Percentiles rank a stretch among this genome's conserved stretches.
Conservation (phyloP, 2,797 vertebrate genomes). For the Glyptemys insculpta region DNA sequence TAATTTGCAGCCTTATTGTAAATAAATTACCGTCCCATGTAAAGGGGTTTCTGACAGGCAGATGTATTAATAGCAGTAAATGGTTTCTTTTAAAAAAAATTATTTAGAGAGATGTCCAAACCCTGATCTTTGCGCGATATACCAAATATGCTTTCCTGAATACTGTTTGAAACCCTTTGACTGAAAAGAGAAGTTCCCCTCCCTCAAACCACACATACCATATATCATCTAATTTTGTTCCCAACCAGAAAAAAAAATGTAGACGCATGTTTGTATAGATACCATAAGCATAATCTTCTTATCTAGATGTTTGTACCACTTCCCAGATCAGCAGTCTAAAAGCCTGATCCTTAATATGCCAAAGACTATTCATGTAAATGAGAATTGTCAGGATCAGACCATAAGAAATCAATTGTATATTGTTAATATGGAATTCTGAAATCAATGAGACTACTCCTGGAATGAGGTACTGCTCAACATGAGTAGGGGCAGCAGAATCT, state of each 20-base stretch:
- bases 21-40: not conserved
- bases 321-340: not conserved
- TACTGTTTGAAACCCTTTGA: not conserved
- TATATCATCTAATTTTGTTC: not conserved
- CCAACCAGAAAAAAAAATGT: not conserved
- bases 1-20: not conserved
- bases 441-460: not conserved
- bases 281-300: not conserved
- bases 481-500: not conserved
- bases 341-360: not conserved
- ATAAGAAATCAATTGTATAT: not conserved
- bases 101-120: conserved; percentile 21
- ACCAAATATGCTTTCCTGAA: not conserved
- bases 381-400: not conserved
- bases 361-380: not conserved
- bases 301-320: not conserved
- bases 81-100: not conserved
- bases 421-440: not conserved
- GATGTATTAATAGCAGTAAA: not conserved
- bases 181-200: not conserved
- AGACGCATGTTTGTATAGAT: not conserved
- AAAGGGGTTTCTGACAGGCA: not conserved
- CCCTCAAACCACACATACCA: not conserved
- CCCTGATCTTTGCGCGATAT: not conserved
- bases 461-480: not conserved